Evolutionary conservation across 2,888 invertebrate species (phyloP), one percentile per base, ranked within the genome.

Genomic region (Ophion ellenae): DNA sequence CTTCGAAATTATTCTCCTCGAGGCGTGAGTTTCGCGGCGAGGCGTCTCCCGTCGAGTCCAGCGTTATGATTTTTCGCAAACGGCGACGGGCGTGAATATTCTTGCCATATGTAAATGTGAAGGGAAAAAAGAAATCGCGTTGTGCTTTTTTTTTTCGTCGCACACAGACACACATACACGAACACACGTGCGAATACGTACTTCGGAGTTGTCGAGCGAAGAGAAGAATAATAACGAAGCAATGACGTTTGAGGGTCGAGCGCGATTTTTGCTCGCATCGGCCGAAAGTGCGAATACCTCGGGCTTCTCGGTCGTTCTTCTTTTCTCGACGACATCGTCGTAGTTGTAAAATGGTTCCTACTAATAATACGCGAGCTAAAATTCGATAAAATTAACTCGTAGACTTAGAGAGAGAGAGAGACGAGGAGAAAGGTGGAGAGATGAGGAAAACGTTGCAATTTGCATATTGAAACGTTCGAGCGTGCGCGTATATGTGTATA

Each of bases 301-400:
- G 17, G 1, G 53, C 32, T 32, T 59, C n/a, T 24, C 61, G 36
- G 36, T 47, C 32, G 20, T 45, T 45, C 20, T 17, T 17, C 20
- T 6, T 53, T 64, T 53, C 59, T 66, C 66, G 45, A 74, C 85
- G 77, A 85, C 83, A 17, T 87, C 86, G 87, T 86, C 87, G 89
- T 92, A 90, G 88, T 89, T 91, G 87, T 90, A 89, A 91, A 91
- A 92, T 92, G 91, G 93, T 93, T 93, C 93, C 93, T 93, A 92
- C 91, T 93, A 91, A 89, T 88, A 89, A 92, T 90, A 87, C 89
- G 89, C 89, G 90, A 91, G 88, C 88, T 90, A 90, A 87, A 87
- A 90, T 90, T 90, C 86, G 81, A 87, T 88, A 87, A 89, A 85
- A 87, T 90, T 90, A 82, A 87, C 90, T 88, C 84, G 87, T 88